phyloP scores from a whole-genome alignment of 1,140 invertebrate genomes.

The Scaptomyza montana region DNA sequence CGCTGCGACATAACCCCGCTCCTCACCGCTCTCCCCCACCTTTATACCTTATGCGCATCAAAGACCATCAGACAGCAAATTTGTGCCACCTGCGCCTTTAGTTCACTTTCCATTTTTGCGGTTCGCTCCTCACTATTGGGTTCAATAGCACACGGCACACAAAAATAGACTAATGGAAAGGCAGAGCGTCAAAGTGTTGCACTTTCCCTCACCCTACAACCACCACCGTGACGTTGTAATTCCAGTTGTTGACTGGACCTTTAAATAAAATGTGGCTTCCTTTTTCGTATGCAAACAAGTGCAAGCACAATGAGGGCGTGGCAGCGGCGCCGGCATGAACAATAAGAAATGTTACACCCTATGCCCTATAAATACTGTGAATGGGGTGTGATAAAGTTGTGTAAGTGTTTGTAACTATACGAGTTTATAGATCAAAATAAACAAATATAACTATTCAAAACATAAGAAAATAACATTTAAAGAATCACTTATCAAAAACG shows the following conservation, averaged over 20 bases:
- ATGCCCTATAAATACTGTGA: neutral
- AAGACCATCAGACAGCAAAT: conserved; percentile 15
- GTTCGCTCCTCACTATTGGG: conserved; percentile 48
- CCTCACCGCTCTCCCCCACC: conserved; percentile 1
- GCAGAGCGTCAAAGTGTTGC: conserved; percentile 35
- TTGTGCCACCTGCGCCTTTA: conserved; percentile 13
- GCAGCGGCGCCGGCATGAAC: conserved; percentile 50
- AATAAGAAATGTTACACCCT: conserved; percentile 49
- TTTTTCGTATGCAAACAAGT: conserved; percentile 77
- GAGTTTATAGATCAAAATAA: no score
- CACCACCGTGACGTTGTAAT: neutral
- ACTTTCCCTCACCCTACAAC: conserved; percentile 2
- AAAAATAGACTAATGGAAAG: conserved; percentile 72
- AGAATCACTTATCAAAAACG: no score
- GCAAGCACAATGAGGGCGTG: conserved; percentile 51
- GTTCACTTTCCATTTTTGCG: conserved; percentile 52
- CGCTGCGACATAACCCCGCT: conserved; percentile 11
- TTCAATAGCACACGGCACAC: conserved; percentile 69
- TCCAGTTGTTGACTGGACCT: conserved; percentile 21
- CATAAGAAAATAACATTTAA: no score
- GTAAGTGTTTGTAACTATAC: no score
- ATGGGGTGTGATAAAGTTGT: neutral
- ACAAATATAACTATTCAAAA: no score
- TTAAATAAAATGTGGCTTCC: conserved; percentile 60
- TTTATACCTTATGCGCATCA: conserved; percentile 13